Percentiles rank a stretch among this genome's conserved stretches.
Conservation (phyloP, 2,113 vertebrate species). For the Tupaia chinensis region DNA sequence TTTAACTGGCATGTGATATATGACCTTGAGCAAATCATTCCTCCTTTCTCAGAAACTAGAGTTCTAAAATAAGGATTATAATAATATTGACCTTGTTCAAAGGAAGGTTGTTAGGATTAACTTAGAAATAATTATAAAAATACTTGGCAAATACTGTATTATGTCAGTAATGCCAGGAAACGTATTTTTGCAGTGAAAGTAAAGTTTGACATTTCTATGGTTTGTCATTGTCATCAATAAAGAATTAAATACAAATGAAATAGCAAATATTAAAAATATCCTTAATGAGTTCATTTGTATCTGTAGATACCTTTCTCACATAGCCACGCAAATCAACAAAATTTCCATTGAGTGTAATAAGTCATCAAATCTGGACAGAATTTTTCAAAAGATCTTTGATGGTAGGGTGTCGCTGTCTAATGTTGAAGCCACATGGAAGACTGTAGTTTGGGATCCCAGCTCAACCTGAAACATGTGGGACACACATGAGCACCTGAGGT, state of each 20-base stretch:
- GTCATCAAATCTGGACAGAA: not conserved
- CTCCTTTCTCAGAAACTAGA: slow-evolving; percentile 36
- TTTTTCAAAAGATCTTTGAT: slow-evolving; percentile 1
- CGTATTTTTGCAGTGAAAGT: slow-evolving; percentile 22
- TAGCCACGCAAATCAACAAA: not conserved
- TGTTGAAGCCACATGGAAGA: no score
- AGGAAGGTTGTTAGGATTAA: slow-evolving; percentile 57
- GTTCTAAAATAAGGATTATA: slow-evolving; percentile 48
- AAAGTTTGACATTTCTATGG: slow-evolving; percentile 23
- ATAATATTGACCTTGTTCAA: not conserved
- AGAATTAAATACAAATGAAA: not conserved
- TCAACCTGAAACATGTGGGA: no score
- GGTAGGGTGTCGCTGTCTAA: no score
- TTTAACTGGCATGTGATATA: not conserved
- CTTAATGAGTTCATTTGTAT: not conserved
- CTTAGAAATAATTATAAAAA: slow-evolving; percentile 64
- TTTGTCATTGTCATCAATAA: slow-evolving; percentile 4
- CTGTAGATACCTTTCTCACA: not conserved
- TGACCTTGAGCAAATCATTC: not conserved
- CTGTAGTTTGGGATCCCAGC: no score
- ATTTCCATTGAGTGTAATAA: not conserved
- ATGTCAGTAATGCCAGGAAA: slow-evolving; percentile 24
- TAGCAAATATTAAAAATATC: not conserved
- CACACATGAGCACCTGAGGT: no score
- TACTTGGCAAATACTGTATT: slow-evolving; percentile 35